Evolutionary conservation across 92 coral and sea anemone genomes (phyloP).

Genomic region (Palythoa caribaeorum): DNA sequence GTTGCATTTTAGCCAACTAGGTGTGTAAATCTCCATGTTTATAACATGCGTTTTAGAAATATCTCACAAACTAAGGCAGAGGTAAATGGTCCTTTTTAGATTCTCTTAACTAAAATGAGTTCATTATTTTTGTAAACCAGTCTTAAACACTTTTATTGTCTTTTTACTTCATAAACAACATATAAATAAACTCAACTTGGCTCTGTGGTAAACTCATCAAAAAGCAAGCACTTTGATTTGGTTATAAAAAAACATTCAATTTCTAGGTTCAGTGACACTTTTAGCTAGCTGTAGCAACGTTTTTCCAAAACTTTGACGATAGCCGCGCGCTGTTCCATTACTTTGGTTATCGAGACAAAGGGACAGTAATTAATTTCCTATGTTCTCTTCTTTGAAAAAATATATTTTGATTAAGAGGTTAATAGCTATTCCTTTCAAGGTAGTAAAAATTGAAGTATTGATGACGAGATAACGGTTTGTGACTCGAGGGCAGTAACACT

Average conservation of each 20-base stretch:
- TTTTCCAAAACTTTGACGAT: neutral
- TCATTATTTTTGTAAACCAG: neutral
- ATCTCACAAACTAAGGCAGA: neutral
- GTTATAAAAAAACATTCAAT: too few relatives aligned
- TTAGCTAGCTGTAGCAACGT: too few relatives aligned
- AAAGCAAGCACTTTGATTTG: too few relatives aligned
- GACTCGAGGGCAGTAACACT: neutral
- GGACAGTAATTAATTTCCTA: neutral
- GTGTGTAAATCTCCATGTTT: neutral
- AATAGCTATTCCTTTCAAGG: conserved; percentile 8
- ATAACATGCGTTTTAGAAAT: neutral
- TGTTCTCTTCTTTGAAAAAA: neutral
- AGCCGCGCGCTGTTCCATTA: neutral
- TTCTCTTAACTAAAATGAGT: neutral
- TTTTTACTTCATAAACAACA: too few relatives aligned
- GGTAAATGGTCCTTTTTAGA: neutral
- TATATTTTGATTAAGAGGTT: conserved; percentile 1
- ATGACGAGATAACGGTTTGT: conserved; percentile 12
- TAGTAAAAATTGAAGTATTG: neutral
- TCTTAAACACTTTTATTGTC: too few relatives aligned
- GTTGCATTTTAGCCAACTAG: neutral
- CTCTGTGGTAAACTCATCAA: too few relatives aligned
- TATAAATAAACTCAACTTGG: too few relatives aligned
- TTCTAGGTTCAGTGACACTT: too few relatives aligned
- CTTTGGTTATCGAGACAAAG: conserved; percentile 17